Base-by-base conservation (phyloP, 2,797 vertebrate genomes). In the Gila robusta region DNA sequence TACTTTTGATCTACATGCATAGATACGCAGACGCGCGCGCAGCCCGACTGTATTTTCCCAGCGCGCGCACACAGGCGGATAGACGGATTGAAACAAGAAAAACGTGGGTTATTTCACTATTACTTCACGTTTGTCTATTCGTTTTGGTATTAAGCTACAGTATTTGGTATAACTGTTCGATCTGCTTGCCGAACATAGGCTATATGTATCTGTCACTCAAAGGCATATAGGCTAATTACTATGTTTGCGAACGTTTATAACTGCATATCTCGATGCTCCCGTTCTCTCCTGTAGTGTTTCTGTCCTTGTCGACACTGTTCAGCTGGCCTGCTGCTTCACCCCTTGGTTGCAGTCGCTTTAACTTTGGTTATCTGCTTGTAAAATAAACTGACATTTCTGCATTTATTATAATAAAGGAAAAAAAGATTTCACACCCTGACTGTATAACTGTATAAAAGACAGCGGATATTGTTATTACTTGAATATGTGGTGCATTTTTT, bases 1-100 rank as follows among this genome's bases (percentile, higher is more conserved):
- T 89, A 88, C 89, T 93, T 95, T 92, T 90, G 91, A 89, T 92
- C 90, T 92, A 90, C 92, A 92, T 95, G 94, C 94, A 95, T 94
- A 94, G 93, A 93, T 88, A 90, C 91, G 87, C 89, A 82, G 81
- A 80, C 83, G 88, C 82, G 91, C 92, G 91, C 92, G 91, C 93
- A 91, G 92, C 91, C 93, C 90, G 88, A 87, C 90, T 90, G 81
- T 87, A 81, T 88, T 86, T 82, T 81, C 41, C 35, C 83, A 84
- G 77, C 26, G 77, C 70, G 70, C 84, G 93, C 94, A 85, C 94
- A 92, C 89, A 81, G 91, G 90, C 93, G 93, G 90, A 87, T 88
- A 72, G 91, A 91, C 87, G 69, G 32, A 80, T 19, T 86, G 87
- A 88, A 88, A 85, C 16, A 90, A 88, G 91, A 91, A 91, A 91